A percentile compares a stretch with the other conserved stretches of the same genome.
phyloP scores from a whole-genome alignment of 2,113 vertebrate species.

The Macaca mulatta region DNA sequence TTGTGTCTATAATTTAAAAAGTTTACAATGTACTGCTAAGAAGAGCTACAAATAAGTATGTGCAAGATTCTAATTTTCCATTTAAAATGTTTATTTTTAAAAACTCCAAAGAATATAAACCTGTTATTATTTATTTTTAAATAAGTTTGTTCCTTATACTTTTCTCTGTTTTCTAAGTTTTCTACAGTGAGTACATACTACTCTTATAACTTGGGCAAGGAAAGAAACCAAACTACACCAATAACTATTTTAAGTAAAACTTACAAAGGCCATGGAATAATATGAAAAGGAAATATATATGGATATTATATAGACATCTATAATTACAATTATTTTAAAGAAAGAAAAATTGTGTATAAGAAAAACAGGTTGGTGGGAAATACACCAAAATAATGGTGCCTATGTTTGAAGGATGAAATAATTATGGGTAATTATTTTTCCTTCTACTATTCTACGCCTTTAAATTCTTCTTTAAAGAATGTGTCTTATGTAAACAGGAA shows the following conservation, averaged over 20 bases:
- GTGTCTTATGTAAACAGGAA: neutral
- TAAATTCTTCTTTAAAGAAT: neutral
- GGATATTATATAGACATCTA: neutral
- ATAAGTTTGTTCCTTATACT: neutral
- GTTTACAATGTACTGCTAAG: neutral
- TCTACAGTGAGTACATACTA: neutral
- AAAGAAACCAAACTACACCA: neutral
- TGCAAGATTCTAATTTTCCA: slow-evolving; percentile 5
- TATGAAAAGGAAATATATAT: neutral
- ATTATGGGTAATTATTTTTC: neutral
- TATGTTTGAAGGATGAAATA: neutral
- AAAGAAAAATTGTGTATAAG: slow-evolving; percentile 9
- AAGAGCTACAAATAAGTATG: neutral
- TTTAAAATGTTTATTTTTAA: neutral
- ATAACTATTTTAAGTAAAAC: slow-evolving; percentile 11
- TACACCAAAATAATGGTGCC: neutral
- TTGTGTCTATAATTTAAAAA: neutral
- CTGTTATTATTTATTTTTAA: slow-evolving; percentile 10
- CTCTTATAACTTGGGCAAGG: neutral
- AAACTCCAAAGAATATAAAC: neutral
- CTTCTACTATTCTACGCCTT: neutral
- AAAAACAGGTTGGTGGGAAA: neutral
- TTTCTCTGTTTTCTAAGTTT: neutral
- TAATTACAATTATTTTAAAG: slow-evolving; percentile 4
- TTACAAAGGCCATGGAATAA: neutral